Evolutionary conservation across 2,113 vertebrate species (phyloP).

Genomic region (Tetrax tetrax): DNA sequence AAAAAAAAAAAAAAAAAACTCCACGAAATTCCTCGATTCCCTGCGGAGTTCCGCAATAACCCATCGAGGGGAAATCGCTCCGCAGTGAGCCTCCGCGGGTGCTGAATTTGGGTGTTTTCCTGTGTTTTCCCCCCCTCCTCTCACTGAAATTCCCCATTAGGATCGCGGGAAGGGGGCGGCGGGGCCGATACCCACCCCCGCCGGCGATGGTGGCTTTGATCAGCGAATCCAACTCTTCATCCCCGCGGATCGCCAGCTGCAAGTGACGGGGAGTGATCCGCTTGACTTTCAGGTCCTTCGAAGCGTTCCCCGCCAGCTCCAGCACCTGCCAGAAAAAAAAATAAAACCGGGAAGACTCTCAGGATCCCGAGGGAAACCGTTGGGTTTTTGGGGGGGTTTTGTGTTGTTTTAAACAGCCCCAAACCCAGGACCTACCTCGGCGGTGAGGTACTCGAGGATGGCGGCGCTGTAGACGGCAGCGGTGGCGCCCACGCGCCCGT

Average conservation of each 20-base stretch:
- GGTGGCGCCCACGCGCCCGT: constrained; percentile 95
- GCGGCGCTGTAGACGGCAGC: constrained; percentile 97
- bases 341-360: neutral
- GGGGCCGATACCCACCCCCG: constrained; percentile 80
- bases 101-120: rapidly evolving
- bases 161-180: neutral
- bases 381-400: too few species aligned
- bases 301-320: constrained; percentile 97
- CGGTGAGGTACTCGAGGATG: constrained; percentile 97
- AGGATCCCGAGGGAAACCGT: neutral
- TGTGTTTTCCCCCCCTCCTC: too few species aligned
- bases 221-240: constrained; percentile 96
- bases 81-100: too few species aligned
- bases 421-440: constrained; percentile 81
- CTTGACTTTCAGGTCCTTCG: constrained; percentile 98
- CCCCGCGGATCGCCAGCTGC: constrained; percentile 96
- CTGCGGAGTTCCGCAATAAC: rapidly evolving
- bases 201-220: constrained; percentile 99
- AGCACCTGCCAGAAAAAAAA: constrained; percentile 87
- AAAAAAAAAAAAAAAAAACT: neutral
- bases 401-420: too few species aligned
- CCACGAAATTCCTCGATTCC: rapidly evolving
- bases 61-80: too few species aligned
- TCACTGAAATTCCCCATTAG: neutral
- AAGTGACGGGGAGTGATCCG: constrained; percentile 97